Base-by-base conservation (phyloP, 1,140 invertebrate genomes). In the Zaprionus kolodkinae region DNA sequence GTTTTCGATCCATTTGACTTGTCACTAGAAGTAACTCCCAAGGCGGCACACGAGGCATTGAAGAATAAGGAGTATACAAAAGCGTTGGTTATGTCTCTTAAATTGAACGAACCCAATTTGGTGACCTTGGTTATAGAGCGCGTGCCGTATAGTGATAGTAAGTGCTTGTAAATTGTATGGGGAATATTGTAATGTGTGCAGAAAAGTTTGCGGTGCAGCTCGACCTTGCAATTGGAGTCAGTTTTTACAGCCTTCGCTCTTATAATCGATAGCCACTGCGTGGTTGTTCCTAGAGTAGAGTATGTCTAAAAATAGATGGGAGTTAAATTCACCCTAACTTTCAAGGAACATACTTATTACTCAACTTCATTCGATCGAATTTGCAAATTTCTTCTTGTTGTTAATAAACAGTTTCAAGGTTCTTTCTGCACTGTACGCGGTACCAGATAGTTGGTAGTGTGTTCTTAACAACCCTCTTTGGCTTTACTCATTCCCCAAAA, bases 81-180 rank as follows among this genome's bases (percentile, higher is more conserved):
- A 93, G 97, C 98, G 15, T 91, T 99, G 1, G 95, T 97, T 86
- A 96, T 97, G 94, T 94, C 97, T 10, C 93, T 99, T 38, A 96
- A 96, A 88, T 93, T 99, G 6, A 99, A 99, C 93, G 97, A 99
- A 88, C 93, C 94, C 38, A 92, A 94, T 43, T 85, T 98, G 6
- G 96, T 98, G 62, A 94, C 95, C 78, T 95, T 97, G 93, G 96
- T 97, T n/a, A 90, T 99, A 13, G 98, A 99, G 93, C 94, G 93
- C 36, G 95, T 98, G 64, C 97, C 97, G 3, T 82, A 95, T 25
- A 92, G 93, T 71, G 94, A 97, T 88, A 95, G 97, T 98, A 93
- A 95, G 95, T 94, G 40, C 64, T 72, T 36, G 52, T 65, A 75
- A 81, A 81, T 66, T 36, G 67, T 57, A 61, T 38, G 25, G 9